phyloP scores from a whole-genome alignment of 2,113 vertebrate species.

The Amazona guildingii region DNA sequence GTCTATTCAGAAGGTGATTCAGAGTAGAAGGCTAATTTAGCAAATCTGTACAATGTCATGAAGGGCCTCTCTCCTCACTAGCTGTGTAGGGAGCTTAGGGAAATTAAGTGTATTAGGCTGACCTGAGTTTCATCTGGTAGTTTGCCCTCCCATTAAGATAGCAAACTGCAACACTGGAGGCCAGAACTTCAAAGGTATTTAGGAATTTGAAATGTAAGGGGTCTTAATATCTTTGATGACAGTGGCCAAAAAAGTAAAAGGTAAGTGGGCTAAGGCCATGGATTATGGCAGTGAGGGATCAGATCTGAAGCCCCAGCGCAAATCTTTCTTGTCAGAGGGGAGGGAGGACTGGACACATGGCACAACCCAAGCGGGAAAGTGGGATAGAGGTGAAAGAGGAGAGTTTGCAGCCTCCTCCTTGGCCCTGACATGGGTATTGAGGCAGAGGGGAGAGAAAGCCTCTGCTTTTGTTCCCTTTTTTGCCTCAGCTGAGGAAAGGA shows the following conservation, averaged over 20 bases:
- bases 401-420: not conserved
- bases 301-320: not conserved
- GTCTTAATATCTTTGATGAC: not conserved
- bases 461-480: not conserved
- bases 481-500: not conserved
- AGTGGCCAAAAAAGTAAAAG: not conserved
- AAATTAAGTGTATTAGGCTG: not conserved
- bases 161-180: not conserved
- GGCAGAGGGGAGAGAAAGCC: not conserved
- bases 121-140: not conserved
- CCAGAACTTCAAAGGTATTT: not conserved
- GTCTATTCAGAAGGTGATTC: conserved; percentile 28
- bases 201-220: not conserved
- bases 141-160: not conserved
- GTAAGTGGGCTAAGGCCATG: not conserved
- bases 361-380: accelerated
- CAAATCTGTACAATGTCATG: not conserved
- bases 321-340: not conserved
- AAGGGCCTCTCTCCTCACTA: not conserved
- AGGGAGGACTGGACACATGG: not conserved
- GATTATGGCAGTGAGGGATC: not conserved
- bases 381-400: not conserved
- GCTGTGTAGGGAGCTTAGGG: not conserved
- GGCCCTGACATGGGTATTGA: not conserved
- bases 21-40: conserved; percentile 7